phyloP scores from a whole-genome alignment of 1,140 invertebrate genomes.

The Tetramorium parvispinum region DNA sequence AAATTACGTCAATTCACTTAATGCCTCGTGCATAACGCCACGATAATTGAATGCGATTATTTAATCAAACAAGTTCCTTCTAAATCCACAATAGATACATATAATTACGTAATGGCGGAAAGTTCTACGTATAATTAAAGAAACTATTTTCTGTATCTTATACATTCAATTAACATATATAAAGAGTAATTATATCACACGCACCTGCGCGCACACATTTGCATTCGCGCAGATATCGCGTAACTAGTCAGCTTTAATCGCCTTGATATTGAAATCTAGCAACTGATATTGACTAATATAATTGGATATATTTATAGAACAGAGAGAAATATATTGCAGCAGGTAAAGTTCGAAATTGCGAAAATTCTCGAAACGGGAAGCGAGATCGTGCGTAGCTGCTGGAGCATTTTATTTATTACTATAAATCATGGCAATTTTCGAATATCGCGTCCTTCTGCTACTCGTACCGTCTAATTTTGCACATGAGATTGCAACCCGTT shows the following conservation, averaged over 20 bases:
- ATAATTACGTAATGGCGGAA: background rate
- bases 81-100: background rate
- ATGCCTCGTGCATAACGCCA: background rate
- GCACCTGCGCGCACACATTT: background rate
- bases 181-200: background rate
- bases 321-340: background rate
- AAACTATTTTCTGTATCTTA: background rate
- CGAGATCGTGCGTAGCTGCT: background rate
- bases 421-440: conserved; percentile 9
- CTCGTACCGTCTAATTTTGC: conserved; percentile 27
- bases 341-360: background rate
- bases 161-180: background rate
- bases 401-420: background rate
- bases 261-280: background rate
- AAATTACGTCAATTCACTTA: conserved; percentile 1
- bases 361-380: background rate
- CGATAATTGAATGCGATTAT: background rate
- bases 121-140: background rate
- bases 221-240: background rate
- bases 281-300: background rate
- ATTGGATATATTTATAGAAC: background rate
- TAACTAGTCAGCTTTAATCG: background rate
- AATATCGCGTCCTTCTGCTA: background rate
- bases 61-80: background rate
- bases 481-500: conserved; percentile 43